phyloP scores from a whole-genome alignment of 2,797 vertebrate species.

The Poliocrania exsul region DNA sequence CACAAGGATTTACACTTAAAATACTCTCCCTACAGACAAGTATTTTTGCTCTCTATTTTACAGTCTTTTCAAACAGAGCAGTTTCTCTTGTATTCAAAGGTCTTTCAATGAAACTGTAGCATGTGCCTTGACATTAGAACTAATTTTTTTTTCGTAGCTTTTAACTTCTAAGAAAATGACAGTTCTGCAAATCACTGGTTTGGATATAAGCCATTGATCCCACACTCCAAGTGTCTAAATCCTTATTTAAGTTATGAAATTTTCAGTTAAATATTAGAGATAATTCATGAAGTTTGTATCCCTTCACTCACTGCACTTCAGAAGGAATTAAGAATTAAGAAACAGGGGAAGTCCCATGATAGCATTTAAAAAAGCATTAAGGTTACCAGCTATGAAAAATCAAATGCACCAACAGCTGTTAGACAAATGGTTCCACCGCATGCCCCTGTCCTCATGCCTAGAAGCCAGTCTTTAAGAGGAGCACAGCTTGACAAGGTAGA shows the following conservation, averaged over 20 bases:
- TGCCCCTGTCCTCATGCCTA: not conserved
- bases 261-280: not conserved
- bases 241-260: not conserved
- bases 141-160: not conserved
- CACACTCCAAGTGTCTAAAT: not conserved
- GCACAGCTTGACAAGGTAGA: not conserved
- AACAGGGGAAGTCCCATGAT: not conserved
- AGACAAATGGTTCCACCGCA: rapidly evolving
- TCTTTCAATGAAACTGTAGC: not conserved
- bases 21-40: not conserved
- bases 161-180: not conserved
- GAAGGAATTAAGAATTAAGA: not conserved
- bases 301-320: not conserved
- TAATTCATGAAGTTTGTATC: not conserved
- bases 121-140: not conserved
- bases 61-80: not conserved
- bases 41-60: not conserved
- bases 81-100: not conserved
- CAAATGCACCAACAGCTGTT: not conserved
- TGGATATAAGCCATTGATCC: constrained; percentile 1
- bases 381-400: not conserved
- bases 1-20: not conserved
- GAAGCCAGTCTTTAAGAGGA: not conserved
- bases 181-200: not conserved
- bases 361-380: not conserved